A percentile compares a stretch with the other conserved stretches of the same genome.
These are phyloP conservation scores for Sebastiscus tertius DNA, from an alignment of 2,797 vertebrate species.

Conservation along the genomic window DNA sequence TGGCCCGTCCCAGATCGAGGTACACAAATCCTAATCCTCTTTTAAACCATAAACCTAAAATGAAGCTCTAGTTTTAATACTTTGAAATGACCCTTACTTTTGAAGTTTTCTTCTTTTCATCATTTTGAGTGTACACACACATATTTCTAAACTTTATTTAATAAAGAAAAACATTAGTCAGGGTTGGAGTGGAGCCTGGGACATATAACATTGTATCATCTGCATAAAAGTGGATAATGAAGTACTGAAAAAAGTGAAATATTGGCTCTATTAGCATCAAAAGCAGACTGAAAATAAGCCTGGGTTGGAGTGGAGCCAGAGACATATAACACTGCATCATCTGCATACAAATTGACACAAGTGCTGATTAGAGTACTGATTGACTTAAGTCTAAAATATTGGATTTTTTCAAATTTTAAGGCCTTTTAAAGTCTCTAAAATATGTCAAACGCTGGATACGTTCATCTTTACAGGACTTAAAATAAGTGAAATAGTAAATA, in stretches of 20 bases:
- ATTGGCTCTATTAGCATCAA: neutral
- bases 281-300: neutral
- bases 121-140: too few relatives aligned
- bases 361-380: too few relatives aligned
- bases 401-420: neutral
- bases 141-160: neutral
- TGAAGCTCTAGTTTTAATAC: neutral
- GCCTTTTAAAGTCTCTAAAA: neutral
- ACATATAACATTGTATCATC: neutral
- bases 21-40: constrained; percentile 51
- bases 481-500: neutral
- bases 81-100: neutral
- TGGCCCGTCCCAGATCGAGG: constrained; percentile 88
- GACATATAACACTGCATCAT: neutral
- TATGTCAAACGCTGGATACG: neutral
- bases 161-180: neutral
- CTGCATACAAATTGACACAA: neutral
- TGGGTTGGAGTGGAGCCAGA: neutral
- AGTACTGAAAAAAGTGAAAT: neutral
- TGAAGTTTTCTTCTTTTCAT: too few relatives aligned
- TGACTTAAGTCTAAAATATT: neutral
- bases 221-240: neutral
- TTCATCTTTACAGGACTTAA: neutral
- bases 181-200: neutral
- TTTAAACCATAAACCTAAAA: neutral